Evolutionary conservation across 2,113 vertebrate species (phyloP), one percentile per base, ranked within the genome.

Genomic region (Etheostoma cragini): DNA sequence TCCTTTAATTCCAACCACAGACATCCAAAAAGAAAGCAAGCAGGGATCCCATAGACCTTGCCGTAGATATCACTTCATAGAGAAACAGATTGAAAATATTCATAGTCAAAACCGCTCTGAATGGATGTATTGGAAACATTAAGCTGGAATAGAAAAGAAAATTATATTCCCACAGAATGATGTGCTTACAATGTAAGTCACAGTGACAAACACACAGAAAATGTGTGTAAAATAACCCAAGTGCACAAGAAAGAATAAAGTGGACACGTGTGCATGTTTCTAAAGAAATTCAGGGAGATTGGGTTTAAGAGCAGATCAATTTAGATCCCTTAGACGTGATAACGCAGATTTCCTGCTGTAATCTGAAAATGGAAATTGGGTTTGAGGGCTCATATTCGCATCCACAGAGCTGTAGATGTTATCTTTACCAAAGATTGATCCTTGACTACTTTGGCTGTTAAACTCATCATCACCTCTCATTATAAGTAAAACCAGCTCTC

Each of bases 1-100:
- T 81, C 52, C 70, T 86, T 83, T 88, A 85, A 85, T 89, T 90
- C 75, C n/a, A 73, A 42, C 64, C 60, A 46, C 71, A 81, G 80
- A 86, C 78, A 64, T 85, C 50, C 42, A 46, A 64, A 56, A 60
- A 63, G 30, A 26, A 62, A 81, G 53, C 57, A 72, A 60, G 24
- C 19, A 21, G 42, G 69, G 66, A 72, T 77, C 80, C 49, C 56
- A n/a, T 15, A 71, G 61, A 72, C 57, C 15, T 11, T 42, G 42
- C 19, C 38, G 53, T 1, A 76, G 76, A 88, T 68, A 50, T 60
- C 30, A 58, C 53, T 86, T 67, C 57, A 60, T 50, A 69, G 38
- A 69, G 68, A 81, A 64, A 57, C 33, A 42, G 33, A 62, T 30
- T 22, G 19, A 62, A 84, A 42, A 75, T 67, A 73, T 42, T 65